Percentiles rank a stretch among this genome's conserved stretches.
phyloP scores from a whole-genome alignment of 2,797 vertebrate genomes.

The Gadopsis bispinosus region DNA sequence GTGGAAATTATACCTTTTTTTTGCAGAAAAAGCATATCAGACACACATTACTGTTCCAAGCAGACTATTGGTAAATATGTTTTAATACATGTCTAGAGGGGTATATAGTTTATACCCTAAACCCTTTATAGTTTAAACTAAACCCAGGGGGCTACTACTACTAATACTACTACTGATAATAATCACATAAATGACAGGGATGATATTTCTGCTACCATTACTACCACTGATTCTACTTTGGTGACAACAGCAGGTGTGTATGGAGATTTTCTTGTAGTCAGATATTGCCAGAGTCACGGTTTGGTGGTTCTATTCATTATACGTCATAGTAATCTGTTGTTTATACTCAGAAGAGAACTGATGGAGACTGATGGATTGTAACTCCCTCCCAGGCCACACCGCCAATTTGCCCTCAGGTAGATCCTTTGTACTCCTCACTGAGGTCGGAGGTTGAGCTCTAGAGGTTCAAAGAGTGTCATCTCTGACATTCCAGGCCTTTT shows the following conservation, averaged over 20 bases:
- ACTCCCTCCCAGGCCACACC: constrained; percentile 10
- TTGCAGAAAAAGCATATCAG: too few species aligned
- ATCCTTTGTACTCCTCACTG: constrained; percentile 45
- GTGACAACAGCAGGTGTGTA: not conserved
- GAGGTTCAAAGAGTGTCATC: constrained; percentile 50
- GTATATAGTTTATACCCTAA: too few species aligned
- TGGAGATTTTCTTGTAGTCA: not conserved
- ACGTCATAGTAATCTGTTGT: not conserved
- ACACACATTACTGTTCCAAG: too few species aligned
- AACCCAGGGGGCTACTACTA: not conserved
- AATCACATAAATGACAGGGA: not conserved
- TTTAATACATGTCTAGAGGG: too few species aligned
- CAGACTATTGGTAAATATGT: too few species aligned
- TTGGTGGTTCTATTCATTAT: not conserved
- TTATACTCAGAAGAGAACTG: not conserved
- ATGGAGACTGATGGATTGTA: constrained; percentile 29
- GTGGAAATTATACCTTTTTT: too few species aligned
- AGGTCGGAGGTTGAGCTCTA: constrained; percentile 17
- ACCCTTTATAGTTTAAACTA: too few species aligned
- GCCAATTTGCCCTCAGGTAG: constrained; percentile 39
- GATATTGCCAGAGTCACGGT: not conserved
- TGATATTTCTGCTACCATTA: not conserved
- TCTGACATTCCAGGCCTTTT: constrained; percentile 63
- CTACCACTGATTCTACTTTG: not conserved
- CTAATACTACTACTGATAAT: not conserved